phyloP scores from a whole-genome alignment of 2,888 invertebrate species.

The Ophraella communa region DNA sequence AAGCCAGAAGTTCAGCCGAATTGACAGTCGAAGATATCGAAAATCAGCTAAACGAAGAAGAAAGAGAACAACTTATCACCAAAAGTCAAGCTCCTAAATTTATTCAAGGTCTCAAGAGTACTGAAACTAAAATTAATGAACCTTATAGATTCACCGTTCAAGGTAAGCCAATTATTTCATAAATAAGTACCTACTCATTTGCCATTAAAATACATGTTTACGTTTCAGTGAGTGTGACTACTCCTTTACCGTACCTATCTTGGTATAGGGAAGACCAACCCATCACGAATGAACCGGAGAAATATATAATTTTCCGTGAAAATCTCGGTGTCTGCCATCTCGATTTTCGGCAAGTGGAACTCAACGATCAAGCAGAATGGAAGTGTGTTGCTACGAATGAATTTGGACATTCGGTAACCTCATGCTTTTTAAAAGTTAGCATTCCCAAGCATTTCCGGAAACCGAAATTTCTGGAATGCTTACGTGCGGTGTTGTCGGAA shows the following conservation, averaged over 20 bases:
- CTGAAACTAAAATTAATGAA: constrained; percentile 84
- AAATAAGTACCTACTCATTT: background rate
- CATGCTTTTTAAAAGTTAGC: constrained; percentile 82
- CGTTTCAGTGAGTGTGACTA: constrained; percentile 70
- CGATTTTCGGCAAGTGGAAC: constrained; percentile 76
- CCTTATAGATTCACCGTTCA: constrained; percentile 80
- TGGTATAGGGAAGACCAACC: constrained; percentile 91
- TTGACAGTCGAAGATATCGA: constrained; percentile 90
- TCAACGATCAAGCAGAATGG: constrained; percentile 90
- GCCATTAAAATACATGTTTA: too few species aligned
- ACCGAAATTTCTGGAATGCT: constrained; percentile 83
- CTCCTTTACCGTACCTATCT: constrained; percentile 79
- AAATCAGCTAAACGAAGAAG: constrained; percentile 87
- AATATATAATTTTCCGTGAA: constrained; percentile 73
- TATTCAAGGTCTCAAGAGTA: constrained; percentile 79
- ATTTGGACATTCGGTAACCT: constrained; percentile 87
- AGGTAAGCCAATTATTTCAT: constrained; percentile 61
- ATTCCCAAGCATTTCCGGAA: constrained; percentile 90
- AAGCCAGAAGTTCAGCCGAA: constrained; percentile 84
- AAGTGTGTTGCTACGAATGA: constrained; percentile 90
- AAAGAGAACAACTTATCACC: constrained; percentile 75
- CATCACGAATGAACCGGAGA: constrained; percentile 70
- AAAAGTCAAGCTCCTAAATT: constrained; percentile 86
- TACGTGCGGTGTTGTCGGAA: constrained; percentile 84
- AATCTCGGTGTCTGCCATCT: constrained; percentile 76